Evolutionary conservation across 2,113 vertebrate genomes (phyloP), one percentile per base, ranked within the genome.

Genomic region (Pollachius pollachius): DNA sequence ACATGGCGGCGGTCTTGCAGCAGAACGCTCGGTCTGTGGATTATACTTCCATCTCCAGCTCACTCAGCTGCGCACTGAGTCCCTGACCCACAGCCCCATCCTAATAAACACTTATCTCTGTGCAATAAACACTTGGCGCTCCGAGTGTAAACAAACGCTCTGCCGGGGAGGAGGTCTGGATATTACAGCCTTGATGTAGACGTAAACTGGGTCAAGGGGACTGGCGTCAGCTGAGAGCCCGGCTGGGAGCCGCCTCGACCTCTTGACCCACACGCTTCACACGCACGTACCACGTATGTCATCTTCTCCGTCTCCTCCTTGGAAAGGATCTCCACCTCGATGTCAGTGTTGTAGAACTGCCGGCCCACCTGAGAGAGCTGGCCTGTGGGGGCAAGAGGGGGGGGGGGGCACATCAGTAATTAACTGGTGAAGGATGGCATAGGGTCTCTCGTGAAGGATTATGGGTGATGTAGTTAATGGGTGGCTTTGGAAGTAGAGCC

Each of bases 341-440:
- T 93, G 41, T 93, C 91, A 37, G 91, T 92, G 84, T 90, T 91
- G 82, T 92, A 93, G 81, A 93, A 93, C 75, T 93, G 92, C 1
- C 87, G 76, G n/a, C 90, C 91, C 72, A 92, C 92, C 73, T 92
- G 90, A 72, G 90, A 92, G 19, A 93, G 89, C 80, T 89, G 90
- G 25, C 92, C 92, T 92, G 77, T 58, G 71, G 64, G 70, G 80
- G 69, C 27, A 34, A 41, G 58, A 19, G 5, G 59, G 12, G 58
- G 58, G 23, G 5, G 58, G 56, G 23, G 5, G 59, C n/a, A 60
- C n/a, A 66, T 48, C 16, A 61, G 61, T 73, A 62, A 78, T 18
- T n/a, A 30, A 52, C 27, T 62, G 21, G 54, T 16, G 2, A 52
- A 72, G 71, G 72, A 64, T 62, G 72, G 18, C 8, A 23, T 37